phyloP scores from a whole-genome alignment of 2,888 invertebrate genomes.

The Romanomermis culicivorax region DNA sequence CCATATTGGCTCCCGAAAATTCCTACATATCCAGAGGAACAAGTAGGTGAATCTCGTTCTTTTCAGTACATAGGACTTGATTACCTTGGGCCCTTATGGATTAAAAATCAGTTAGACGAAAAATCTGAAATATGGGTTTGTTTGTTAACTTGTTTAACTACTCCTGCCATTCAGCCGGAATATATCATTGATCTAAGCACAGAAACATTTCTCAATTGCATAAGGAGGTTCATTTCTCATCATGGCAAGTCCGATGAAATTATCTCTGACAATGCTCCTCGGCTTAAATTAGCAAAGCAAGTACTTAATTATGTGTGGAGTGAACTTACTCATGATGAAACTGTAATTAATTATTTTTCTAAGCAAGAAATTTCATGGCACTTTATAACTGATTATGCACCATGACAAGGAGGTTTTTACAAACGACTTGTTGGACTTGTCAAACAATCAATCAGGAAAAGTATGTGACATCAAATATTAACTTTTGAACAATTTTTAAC shows the following conservation, averaged over 20 bases:
- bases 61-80: constrained; percentile 22
- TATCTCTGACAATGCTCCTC: constrained; percentile 30
- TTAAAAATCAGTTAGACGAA: constrained; percentile 17
- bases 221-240: constrained; percentile 25
- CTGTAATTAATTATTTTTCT: constrained; percentile 5
- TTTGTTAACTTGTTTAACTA: constrained; percentile 30
- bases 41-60: not conserved
- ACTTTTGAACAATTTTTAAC: too few species aligned
- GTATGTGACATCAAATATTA: too few species aligned
- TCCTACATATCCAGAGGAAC: too few species aligned
- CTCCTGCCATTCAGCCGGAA: constrained; percentile 29
- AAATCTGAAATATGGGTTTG: constrained; percentile 21
- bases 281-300: constrained; percentile 27
- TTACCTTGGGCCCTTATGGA: constrained; percentile 27
- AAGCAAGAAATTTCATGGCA: constrained; percentile 17
- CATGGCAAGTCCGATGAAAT: constrained; percentile 23
- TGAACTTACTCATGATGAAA: too few species aligned
- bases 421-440: constrained; percentile 29
- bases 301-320: constrained; percentile 17
- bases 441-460: constrained; percentile 19
- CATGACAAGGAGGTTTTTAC: constrained; percentile 34
- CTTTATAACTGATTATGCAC: constrained; percentile 30
- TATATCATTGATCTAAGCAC: constrained; percentile 22
- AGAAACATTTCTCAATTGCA: constrained; percentile 20
- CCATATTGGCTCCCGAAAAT: too few species aligned